phyloP scores from a whole-genome alignment of 2,113 vertebrate species.

The Trochalopteron elliotii region DNA sequence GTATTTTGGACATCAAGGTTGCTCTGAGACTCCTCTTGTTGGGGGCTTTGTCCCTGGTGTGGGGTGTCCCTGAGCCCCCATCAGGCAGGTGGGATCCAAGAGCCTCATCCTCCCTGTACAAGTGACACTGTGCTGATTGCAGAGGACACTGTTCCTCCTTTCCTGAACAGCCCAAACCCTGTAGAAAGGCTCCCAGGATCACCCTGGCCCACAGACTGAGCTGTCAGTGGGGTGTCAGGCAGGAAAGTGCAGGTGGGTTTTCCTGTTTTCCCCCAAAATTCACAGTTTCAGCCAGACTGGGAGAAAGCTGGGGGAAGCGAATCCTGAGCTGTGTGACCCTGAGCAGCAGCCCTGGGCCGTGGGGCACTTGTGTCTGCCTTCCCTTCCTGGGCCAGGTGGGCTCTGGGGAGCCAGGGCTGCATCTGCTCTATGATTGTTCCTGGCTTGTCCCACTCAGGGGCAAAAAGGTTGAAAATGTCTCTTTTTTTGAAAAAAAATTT shows the following conservation, averaged over 20 bases:
- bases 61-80: not conserved
- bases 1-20: not conserved
- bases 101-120: not conserved
- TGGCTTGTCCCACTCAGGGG: not conserved
- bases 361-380: not conserved
- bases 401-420: not conserved
- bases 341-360: not conserved
- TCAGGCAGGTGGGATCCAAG: not conserved
- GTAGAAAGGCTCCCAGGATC: not conserved
- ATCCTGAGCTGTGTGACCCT: not conserved
- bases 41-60: not conserved
- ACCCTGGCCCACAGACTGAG: not conserved
- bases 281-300: not conserved
- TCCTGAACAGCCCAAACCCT: not conserved
- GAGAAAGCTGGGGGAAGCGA: not conserved
- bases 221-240: not conserved
- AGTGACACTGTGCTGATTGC: not conserved
- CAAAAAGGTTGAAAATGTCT: not conserved
- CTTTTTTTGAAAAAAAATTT: not conserved
- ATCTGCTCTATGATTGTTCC: not conserved
- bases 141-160: not conserved
- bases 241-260: not conserved
- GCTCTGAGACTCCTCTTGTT: not conserved
- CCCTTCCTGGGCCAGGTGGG: not conserved
- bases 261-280: not conserved